Conservation (phyloP, 1,140 invertebrate genomes). For the Diachasma alloeum region DNA sequence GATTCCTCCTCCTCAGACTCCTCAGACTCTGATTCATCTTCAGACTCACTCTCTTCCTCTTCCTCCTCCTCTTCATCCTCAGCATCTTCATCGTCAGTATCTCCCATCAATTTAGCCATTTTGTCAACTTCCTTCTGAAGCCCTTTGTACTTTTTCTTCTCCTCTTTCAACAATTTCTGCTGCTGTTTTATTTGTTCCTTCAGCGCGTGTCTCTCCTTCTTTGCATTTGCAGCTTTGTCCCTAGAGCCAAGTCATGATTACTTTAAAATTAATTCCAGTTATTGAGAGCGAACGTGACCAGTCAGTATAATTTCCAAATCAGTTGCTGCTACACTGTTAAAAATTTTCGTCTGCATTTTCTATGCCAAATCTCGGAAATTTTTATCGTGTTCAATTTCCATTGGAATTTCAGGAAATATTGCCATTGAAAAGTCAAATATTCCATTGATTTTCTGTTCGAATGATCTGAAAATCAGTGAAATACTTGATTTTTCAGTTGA, state of each 20-base stretch:
- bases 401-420: too few relatives aligned
- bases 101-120: constrained; percentile 85
- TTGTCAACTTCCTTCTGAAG: constrained; percentile 88
- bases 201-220: constrained; percentile 79
- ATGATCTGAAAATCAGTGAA: too few relatives aligned
- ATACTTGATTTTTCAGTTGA: too few relatives aligned
- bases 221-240: constrained; percentile 79
- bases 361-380: too few relatives aligned
- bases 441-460: too few relatives aligned
- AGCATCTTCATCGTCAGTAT: constrained; percentile 76
- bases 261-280: not conserved
- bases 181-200: constrained; percentile 83
- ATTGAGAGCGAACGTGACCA: too few relatives aligned
- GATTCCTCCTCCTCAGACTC: constrained; percentile 70
- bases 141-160: constrained; percentile 78
- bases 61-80: constrained; percentile 68
- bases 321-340: too few relatives aligned
- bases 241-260: constrained; percentile 30
- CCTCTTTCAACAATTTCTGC: constrained; percentile 75
- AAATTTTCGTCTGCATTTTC: too few relatives aligned
- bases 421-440: too few relatives aligned
- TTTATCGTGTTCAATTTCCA: too few relatives aligned
- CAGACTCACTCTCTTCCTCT: constrained; percentile 68
- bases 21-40: constrained; percentile 72
- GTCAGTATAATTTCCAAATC: too few relatives aligned